Percentiles rank a stretch among this genome's conserved stretches.
phyloP scores from a whole-genome alignment of 2,888 invertebrate genomes.

The Neelides folsomi region DNA sequence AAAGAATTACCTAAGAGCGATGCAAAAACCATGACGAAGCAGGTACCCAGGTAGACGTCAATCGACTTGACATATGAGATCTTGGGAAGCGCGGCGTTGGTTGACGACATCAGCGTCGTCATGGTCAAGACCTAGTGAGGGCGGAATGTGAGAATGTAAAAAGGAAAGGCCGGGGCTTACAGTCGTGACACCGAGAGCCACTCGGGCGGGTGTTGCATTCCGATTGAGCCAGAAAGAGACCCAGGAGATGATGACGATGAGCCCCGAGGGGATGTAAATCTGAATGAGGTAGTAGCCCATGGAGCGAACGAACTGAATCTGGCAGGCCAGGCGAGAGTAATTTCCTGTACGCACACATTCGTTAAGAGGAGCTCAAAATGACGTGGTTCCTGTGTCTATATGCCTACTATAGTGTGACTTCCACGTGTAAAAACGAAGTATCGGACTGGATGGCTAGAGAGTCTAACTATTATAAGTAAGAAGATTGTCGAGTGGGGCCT shows the following conservation, averaged over 20 bases:
- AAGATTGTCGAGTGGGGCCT: too few relatives aligned
- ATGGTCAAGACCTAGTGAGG: slow-evolving; percentile 59
- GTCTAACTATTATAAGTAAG: too few relatives aligned
- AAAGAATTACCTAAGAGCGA: slow-evolving; percentile 71
- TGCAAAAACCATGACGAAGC: slow-evolving; percentile 98
- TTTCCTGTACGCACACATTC: slow-evolving; percentile 51
- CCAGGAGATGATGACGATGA: slow-evolving; percentile 95
- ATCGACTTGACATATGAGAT: slow-evolving; percentile 96
- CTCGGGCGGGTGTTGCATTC: slow-evolving; percentile 86
- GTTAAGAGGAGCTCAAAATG: too few relatives aligned
- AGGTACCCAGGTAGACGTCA: slow-evolving; percentile 92
- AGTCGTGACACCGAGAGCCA: slow-evolving; percentile 85
- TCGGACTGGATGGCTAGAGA: too few relatives aligned
- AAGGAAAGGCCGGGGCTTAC: slow-evolving; percentile 36
- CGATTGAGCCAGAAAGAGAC: slow-evolving; percentile 93
- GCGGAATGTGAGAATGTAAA: not conserved
- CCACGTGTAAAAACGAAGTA: too few relatives aligned
- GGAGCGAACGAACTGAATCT: slow-evolving; percentile 91
- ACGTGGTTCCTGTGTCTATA: too few relatives aligned
- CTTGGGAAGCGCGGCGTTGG: slow-evolving; percentile 91
- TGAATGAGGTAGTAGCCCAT: slow-evolving; percentile 98
- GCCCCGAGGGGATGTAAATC: slow-evolving; percentile 93
- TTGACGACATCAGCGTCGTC: slow-evolving; percentile 95
- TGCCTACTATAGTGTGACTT: too few relatives aligned
- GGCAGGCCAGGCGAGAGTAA: slow-evolving; percentile 89